Conservation (phyloP, 2,797 vertebrate genomes). For the Novumbra hubbsi region DNA sequence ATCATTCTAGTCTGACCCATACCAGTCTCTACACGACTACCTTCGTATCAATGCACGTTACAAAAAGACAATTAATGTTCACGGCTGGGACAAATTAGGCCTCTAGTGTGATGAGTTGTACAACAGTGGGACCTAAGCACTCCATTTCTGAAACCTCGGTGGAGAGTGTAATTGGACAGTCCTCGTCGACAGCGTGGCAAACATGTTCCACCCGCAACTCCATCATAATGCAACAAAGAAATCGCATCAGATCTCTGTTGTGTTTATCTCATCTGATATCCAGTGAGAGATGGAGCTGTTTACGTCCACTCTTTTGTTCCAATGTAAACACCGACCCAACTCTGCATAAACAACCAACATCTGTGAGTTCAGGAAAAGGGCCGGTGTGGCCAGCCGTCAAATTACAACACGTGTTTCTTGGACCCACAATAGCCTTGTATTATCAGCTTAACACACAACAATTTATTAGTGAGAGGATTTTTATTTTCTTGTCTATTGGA, state of each 20-base stretch:
- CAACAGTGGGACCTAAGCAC: neutral
- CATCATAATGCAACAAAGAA: neutral
- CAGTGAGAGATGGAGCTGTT: neutral
- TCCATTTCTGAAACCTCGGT: neutral
- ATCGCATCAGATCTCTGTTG: neutral
- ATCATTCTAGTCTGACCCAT: neutral
- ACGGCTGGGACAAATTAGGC: neutral
- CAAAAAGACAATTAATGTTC: neutral
- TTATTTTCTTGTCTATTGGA: no score
- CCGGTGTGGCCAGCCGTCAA: constrained; percentile 19
- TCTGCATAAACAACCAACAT: constrained; percentile 14
- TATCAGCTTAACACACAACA: no score
- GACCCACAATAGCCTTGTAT: neutral
- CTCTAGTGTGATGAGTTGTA: neutral
- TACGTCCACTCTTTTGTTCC: neutral
- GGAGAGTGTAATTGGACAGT: neutral
- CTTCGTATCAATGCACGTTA: no score
- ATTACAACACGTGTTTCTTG: constrained; percentile 21
- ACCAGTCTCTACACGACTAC: no score
- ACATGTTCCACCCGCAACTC: neutral
- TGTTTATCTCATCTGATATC: neutral
- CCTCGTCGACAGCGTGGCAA: neutral
- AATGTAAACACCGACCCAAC: neutral
- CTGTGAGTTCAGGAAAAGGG: constrained; percentile 15
- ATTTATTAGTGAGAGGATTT: no score